Base-by-base conservation (phyloP, 2,888 invertebrate genomes). In the Torymus auratus region DNA sequence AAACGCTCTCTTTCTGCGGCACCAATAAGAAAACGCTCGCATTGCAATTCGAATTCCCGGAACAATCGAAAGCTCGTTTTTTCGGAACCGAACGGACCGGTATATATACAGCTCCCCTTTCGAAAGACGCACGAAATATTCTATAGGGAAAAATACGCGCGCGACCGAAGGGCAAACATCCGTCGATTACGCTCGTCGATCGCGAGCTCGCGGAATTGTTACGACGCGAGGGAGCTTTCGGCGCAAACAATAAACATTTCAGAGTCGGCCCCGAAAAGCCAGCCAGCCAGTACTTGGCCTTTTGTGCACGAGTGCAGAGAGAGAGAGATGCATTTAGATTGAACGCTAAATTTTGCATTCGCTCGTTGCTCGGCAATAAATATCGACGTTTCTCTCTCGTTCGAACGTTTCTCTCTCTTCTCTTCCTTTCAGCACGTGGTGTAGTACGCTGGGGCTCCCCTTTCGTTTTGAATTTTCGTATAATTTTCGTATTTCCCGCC, bases 301-400 rank as follows among this genome's bases (percentile, higher is more conserved):
- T 69, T 79, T 69, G 68, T 73, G 61, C 28, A 28, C 17, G 41
- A 61, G 64, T 23, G 13, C 72, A 17, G 56, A 20, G 58, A 82
- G 77, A 41, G 41, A 41, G 41, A 41, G 85, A 86, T 87, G 86
- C 88, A 88, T 88, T 88, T 88, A 87, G 87, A 88, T 88, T 87
- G 88, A 87, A 89, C 87, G 87, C 87, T 88, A 85, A 88, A 88
- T 88, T 88, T 87, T 88, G 87, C 87, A 88, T 88, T 86, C 85
- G 85, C 85, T 83, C 83, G 86, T 87, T 88, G 87, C 86, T 88
- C 86, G 84, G 82, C 87, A 87, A 87, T 88, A 88, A 87, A 87
- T 87, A 88, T 86, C 86, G 85, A 85, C 84, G 83, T 85, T 84
- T 82, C 80, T 84, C 79, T 80, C 72, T 62, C 64, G 69, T 52